These are phyloP conservation scores for Urophycis tenuis DNA, from an alignment of 2,797 vertebrate genomes.

Conservation along the genomic window DNA sequence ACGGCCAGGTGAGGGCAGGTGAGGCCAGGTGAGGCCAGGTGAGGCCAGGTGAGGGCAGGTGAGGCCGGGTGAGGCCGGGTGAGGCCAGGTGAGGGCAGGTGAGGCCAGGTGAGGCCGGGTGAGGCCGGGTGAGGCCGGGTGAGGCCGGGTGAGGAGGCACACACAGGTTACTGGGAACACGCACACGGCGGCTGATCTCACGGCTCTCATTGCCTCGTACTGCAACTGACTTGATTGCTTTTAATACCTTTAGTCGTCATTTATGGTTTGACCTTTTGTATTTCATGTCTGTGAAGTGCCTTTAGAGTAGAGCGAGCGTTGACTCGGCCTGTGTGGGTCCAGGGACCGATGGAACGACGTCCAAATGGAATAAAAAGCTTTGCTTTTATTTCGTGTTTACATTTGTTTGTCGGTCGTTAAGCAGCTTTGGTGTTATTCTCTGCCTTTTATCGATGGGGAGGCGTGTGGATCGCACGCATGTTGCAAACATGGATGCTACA, in stretches of 20 bases:
- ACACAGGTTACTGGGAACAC: constrained; percentile 22
- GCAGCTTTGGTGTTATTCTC: constrained; percentile 29
- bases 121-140: too few species aligned
- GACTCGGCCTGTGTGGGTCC: constrained; percentile 44
- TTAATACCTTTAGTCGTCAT: constrained; percentile 63
- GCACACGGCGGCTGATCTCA: constrained; percentile 29
- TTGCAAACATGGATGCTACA: constrained; percentile 15
- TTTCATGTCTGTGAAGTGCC: constrained; percentile 84
- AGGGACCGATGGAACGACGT: constrained; percentile 29
- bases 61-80: too few species aligned
- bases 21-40: too few species aligned
- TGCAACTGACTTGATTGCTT: constrained; percentile 57
- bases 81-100: too few species aligned
- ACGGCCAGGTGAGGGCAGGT: too few species aligned
- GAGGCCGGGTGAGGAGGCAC: too few species aligned
- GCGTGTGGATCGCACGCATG: constrained; percentile 22
- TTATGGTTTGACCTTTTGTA: constrained; percentile 36
- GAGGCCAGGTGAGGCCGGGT: too few species aligned
- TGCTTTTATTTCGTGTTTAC: constrained; percentile 46
- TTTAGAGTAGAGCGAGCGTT: constrained; percentile 72
- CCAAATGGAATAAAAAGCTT: constrained; percentile 50
- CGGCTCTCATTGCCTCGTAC: constrained; percentile 39
- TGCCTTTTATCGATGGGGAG: constrained; percentile 45
- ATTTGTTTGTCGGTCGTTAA: constrained; percentile 30
- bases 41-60: too few species aligned